Conservation (phyloP, 2,797 vertebrate genomes). For the Syndactyla subalaris region DNA sequence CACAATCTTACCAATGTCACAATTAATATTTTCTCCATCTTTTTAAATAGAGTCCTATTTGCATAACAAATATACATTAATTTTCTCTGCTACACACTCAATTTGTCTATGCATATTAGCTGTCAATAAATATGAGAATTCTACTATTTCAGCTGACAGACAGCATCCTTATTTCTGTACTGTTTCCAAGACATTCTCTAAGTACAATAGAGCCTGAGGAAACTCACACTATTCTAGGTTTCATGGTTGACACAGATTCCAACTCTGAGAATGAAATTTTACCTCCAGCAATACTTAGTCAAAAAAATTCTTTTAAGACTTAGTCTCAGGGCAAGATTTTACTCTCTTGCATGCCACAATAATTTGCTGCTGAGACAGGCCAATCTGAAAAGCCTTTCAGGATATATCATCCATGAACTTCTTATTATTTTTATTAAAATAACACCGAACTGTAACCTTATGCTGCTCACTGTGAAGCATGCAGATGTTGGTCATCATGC, state of each 20-base stretch:
- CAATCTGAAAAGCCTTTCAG: neutral
- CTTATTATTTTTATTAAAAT: neutral
- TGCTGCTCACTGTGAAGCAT: neutral
- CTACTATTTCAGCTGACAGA: neutral
- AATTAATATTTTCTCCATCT: neutral
- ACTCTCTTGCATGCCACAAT: neutral
- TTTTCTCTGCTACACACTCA: neutral
- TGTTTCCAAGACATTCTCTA: neutral
- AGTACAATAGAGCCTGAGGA: neutral
- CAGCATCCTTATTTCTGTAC: neutral
- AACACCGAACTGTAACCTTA: neutral
- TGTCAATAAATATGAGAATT: neutral
- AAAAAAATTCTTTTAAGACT: neutral
- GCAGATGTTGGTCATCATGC: fast-evolving
- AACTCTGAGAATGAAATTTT: neutral
- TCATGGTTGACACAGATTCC: neutral
- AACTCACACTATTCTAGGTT: neutral
- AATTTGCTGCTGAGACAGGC: neutral
- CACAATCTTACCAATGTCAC: neutral
- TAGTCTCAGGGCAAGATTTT: neutral
- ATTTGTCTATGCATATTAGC: neutral
- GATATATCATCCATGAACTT: neutral
- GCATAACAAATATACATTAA: neutral
- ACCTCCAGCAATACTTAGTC: constrained; percentile 14
- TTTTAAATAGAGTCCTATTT: neutral